Evolutionary conservation across 37 sponge, comb jelly and placozoan genomes (phyloP).

Genomic region (Crambe crambe): DNA sequence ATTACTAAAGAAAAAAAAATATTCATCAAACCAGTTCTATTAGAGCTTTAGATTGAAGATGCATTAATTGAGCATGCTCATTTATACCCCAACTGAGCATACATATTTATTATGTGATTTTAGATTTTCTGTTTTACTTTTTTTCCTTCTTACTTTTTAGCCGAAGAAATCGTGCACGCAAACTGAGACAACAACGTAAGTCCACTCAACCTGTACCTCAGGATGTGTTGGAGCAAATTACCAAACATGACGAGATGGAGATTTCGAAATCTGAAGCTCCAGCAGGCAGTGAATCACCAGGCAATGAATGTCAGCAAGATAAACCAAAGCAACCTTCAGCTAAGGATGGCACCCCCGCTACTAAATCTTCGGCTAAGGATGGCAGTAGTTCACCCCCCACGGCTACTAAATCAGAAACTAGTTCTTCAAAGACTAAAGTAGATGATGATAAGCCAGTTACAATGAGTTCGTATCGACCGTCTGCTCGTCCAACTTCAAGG

Average conservation of each 20-base stretch:
- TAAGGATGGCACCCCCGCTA: not conserved
- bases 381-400: not conserved
- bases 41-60: not conserved
- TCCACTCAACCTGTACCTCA: slow-evolving; percentile 66
- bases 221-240: slow-evolving; percentile 40
- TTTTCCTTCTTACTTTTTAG: slow-evolving; percentile 1
- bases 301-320: not conserved
- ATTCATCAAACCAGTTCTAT: not conserved
- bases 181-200: slow-evolving; percentile 48
- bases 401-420: not conserved
- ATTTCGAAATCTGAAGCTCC: not conserved
- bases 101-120: too few species aligned
- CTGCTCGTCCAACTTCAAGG: slow-evolving; percentile 37
- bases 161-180: slow-evolving; percentile 41
- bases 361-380: not conserved
- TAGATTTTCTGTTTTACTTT: too few species aligned
- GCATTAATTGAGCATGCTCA: too few species aligned
- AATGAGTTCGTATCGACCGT: slow-evolving; percentile 35
- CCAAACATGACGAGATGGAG: slow-evolving; percentile 5
- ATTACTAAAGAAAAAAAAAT: not conserved
- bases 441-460: not conserved
- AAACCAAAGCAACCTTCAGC: not conserved
- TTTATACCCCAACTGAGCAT: too few species aligned
- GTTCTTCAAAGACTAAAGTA: not conserved
- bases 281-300: not conserved